Conservation (phyloP, 2,797 vertebrate genomes). For the Argyrosomus regius region DNA sequence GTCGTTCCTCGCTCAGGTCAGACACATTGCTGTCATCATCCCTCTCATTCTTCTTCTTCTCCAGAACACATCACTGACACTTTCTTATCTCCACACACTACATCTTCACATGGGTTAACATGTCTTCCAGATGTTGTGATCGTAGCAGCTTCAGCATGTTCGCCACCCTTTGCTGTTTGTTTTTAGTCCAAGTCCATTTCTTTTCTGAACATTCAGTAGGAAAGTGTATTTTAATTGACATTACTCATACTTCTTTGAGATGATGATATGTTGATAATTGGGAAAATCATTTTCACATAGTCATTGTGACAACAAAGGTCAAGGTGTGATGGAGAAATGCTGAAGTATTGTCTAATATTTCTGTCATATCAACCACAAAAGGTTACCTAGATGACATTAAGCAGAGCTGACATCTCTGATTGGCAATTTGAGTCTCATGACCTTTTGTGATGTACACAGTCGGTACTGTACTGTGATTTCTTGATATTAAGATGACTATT, state of each 20-base stretch:
- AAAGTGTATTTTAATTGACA: slow-evolving; percentile 37
- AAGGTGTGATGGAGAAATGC: slow-evolving; percentile 74
- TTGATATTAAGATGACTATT: slow-evolving; percentile 45
- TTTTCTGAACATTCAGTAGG: background rate
- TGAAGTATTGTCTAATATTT: slow-evolving; percentile 71
- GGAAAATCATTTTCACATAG: slow-evolving; percentile 59
- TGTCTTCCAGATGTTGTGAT: slow-evolving; percentile 80
- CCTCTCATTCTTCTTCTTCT: slow-evolving; percentile 63
- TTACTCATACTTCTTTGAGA: slow-evolving; percentile 15
- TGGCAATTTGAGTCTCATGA: slow-evolving; percentile 81
- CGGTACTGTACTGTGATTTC: slow-evolving; percentile 41
- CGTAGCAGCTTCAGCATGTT: slow-evolving; percentile 15
- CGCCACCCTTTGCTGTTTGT: slow-evolving; percentile 18
- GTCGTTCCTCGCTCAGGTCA: slow-evolving; percentile 74
- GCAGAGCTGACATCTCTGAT: slow-evolving; percentile 78
- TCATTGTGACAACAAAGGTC: slow-evolving; percentile 83
- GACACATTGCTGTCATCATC: slow-evolving; percentile 69
- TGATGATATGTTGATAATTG: slow-evolving; percentile 67
- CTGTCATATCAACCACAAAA: slow-evolving; percentile 81
- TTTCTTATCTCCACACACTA: slow-evolving; percentile 47
- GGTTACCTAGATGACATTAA: slow-evolving; percentile 88
- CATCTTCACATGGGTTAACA: slow-evolving; percentile 60
- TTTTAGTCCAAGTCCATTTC: background rate
- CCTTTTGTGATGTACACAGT: slow-evolving; percentile 77
- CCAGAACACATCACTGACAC: slow-evolving; percentile 65